Evolutionary conservation across 2,888 invertebrate genomes (phyloP), one percentile per base, ranked within the genome.

Genomic region (Parascotia fuliginaria): DNA sequence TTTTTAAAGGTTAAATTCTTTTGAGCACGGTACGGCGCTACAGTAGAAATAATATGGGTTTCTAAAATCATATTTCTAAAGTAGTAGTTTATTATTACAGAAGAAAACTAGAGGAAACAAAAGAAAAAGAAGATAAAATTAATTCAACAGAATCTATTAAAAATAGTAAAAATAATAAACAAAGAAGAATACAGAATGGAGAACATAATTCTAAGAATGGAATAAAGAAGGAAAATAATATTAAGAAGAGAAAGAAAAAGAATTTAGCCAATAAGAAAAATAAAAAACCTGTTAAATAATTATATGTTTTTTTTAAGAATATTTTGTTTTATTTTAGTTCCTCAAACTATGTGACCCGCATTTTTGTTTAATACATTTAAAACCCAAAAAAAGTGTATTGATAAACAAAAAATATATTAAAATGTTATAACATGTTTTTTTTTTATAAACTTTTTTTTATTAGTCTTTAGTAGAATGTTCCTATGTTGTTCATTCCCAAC

Each of bases 31-130:
- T n/a, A n/a, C n/a, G n/a, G n/a, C n/a, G n/a, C n/a, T n/a, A n/a
- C n/a, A n/a, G n/a, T n/a, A n/a, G n/a, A n/a, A n/a, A n/a, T n/a
- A n/a, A n/a, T n/a, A n/a, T n/a, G n/a, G n/a, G n/a, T n/a, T n/a
- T n/a, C n/a, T n/a, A n/a, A n/a, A n/a, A n/a, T n/a, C n/a, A n/a
- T n/a, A n/a, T n/a, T n/a, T n/a, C n/a, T n/a, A n/a, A n/a, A n/a
- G n/a, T n/a, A n/a, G n/a, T n/a, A n/a, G n/a, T n/a, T n/a, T n/a
- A 3, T 24, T 6, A 47, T 70, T 60, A 3, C 73, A 91, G 91
- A 61, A 79, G 90, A 46, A 88, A 87, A 79, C 28, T 85, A 14
- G 88, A 87, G 43, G 65, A 72, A 0, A 65, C 75, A 0, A 77
- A 77, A 5, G 67, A 68, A 48, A 36, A 55, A n/a, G 63, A 66